A percentile compares a stretch with the other conserved stretches of the same genome.
Conservation (phyloP, 92 coral and sea anemone species). For the Epizoanthus stellaris region DNA sequence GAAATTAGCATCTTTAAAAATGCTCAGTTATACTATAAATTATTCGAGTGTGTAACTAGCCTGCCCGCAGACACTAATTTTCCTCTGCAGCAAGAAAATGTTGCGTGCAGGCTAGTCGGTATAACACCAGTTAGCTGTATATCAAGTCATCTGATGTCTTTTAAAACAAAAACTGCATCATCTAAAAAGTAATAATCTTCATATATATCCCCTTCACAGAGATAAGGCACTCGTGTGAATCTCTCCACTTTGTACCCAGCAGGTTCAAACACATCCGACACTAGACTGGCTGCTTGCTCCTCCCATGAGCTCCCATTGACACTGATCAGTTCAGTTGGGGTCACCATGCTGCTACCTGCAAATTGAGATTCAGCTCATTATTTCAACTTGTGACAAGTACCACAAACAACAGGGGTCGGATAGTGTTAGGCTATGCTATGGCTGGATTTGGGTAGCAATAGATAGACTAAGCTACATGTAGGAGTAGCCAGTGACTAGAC, state of each 20-base stretch:
- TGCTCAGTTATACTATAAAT: too few relatives aligned
- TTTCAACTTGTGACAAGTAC: neutral
- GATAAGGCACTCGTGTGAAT: conserved; percentile 87
- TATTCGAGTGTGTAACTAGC: too few relatives aligned
- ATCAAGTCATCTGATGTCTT: conserved; percentile 18
- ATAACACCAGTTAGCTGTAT: too few relatives aligned
- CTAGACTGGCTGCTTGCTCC: conserved; percentile 79
- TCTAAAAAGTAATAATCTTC: conserved; percentile 82
- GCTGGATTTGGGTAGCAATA: too few relatives aligned
- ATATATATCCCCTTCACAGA: conserved; percentile 95
- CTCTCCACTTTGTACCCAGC: conserved; percentile 81
- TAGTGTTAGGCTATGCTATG: too few relatives aligned
- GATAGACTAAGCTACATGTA: too few relatives aligned
- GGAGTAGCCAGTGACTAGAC: too few relatives aligned
- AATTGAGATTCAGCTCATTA: neutral
- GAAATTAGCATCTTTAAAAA: too few relatives aligned
- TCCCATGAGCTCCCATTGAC: conserved; percentile 83
- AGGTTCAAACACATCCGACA: conserved; percentile 86
- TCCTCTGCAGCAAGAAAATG: too few relatives aligned
- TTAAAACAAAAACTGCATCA: conserved; percentile 94
- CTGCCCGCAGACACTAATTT: too few relatives aligned
- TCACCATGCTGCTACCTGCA: conserved; percentile 75
- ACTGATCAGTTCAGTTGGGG: conserved; percentile 78
- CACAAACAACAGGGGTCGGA: neutral
- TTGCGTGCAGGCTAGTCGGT: too few relatives aligned